Percentiles rank a stretch among this genome's conserved stretches.
phyloP scores from a whole-genome alignment of 1,140 invertebrate species.

The Papilio aristodemus region DNA sequence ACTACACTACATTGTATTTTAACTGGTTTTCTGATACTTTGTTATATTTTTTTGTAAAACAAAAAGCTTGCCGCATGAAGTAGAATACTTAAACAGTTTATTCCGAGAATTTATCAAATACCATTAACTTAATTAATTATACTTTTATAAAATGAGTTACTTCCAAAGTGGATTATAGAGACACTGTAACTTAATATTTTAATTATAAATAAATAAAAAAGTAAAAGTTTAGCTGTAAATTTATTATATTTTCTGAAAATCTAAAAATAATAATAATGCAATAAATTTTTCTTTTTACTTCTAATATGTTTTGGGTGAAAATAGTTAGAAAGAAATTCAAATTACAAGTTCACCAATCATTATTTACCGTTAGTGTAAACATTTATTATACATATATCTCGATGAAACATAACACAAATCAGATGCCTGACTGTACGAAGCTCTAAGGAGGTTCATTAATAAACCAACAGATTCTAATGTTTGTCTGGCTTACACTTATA shows the following conservation, averaged over 20 bases:
- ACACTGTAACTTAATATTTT: not conserved
- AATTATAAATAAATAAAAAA: not conserved
- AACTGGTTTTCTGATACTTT: slow-evolving; percentile 37
- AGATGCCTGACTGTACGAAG: not conserved
- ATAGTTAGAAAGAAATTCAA: too few relatives aligned
- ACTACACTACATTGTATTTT: slow-evolving; percentile 46
- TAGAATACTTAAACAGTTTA: not conserved
- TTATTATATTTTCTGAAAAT: too few relatives aligned
- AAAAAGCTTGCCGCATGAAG: slow-evolving; percentile 19
- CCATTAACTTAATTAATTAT: not conserved
- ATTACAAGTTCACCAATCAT: too few relatives aligned
- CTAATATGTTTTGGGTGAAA: too few relatives aligned
- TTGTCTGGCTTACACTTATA: slow-evolving; percentile 32
- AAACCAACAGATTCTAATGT: slow-evolving; percentile 36
- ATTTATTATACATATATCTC: slow-evolving; percentile 6
- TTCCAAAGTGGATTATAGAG: not conserved
- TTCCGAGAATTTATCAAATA: not conserved
- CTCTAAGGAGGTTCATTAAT: slow-evolving; percentile 25
- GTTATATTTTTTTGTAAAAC: slow-evolving; percentile 30
- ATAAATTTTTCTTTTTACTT: too few relatives aligned
- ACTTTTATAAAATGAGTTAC: not conserved
- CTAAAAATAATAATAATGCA: too few relatives aligned
- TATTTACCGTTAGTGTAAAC: too few relatives aligned
- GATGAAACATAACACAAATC: not conserved
- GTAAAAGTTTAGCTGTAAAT: too few relatives aligned